Base-by-base conservation (phyloP, 2,113 vertebrate genomes). In the Boulengerochromis microlepis region DNA sequence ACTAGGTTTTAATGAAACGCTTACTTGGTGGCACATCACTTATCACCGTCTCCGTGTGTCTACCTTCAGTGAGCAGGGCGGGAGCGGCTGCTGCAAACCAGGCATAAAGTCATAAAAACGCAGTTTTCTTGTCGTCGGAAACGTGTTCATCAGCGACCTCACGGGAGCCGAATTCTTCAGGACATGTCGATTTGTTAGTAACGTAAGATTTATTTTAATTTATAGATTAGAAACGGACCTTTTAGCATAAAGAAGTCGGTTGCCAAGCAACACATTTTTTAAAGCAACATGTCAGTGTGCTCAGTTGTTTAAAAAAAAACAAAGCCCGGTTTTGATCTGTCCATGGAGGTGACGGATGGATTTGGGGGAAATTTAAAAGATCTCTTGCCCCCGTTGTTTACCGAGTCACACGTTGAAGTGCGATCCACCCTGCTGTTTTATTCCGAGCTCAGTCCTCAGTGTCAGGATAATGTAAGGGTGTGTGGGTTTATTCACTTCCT, bases 181-280 rank as follows among this genome's bases (percentile, higher is more conserved):
- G n/a, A 54, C 12, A 18, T 9, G 2, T 8, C 35, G 7, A 4
- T 69, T 29, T 2, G 29, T 24, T 38, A 12, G 10, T 22, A 59
- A 12, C 52, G 11, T 7, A 7, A 16, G n/a, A 3, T 8, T 71
- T 31, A 19, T 50, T 61, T 29, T 5, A 22, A 74, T 56, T 26
- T 5, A 2, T 10, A 19, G 16, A 29, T 80, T 52, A n/a, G 59
- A 35, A 10, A 35, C 9, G 22, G 35, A 24, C 42, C 24, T 29
- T 81, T 86, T 83, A 54, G 59, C 16, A 31, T 76, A 19, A 31
- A 50, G 24, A 5, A 31, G 33, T 42, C 53, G 76, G 91, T 91
- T 92, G 93, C 90, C 57, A 66, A 84, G 92, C 90, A 93, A 91
- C 89, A 89, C 83, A 53, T 90, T 15, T 59, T 29, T 40, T 59